Evolutionary conservation across 2,888 invertebrate genomes (phyloP).

Genomic region (Fragum fragum): DNA sequence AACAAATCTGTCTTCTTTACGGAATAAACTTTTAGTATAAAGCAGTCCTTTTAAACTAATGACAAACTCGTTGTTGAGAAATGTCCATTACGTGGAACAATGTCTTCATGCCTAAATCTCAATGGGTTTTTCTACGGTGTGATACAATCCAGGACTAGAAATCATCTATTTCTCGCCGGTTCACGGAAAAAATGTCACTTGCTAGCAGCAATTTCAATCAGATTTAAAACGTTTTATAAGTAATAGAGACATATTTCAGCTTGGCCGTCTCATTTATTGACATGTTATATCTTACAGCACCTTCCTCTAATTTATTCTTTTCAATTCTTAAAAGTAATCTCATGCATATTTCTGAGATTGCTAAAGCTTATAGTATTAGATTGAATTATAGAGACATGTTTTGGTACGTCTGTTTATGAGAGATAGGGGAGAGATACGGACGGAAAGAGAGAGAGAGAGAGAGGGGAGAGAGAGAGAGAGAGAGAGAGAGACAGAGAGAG

Average conservation of each 20-base stretch:
- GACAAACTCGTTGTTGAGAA: too few relatives aligned
- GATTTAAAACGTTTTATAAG: too few relatives aligned
- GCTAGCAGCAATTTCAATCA: too few relatives aligned
- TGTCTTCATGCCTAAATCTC: not conserved
- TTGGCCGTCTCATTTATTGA: too few relatives aligned
- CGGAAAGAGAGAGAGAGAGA: conserved; percentile 1
- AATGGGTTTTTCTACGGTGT: not conserved
- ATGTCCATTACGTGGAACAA: not conserved
- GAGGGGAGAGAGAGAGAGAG: conserved; percentile 1
- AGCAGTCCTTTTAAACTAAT: too few relatives aligned
- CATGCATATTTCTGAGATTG: not conserved
- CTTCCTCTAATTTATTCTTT: not conserved
- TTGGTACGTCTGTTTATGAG: not conserved
- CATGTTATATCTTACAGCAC: too few relatives aligned
- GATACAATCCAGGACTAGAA: not conserved
- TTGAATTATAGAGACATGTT: not conserved
- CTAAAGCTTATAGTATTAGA: not conserved
- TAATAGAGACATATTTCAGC: too few relatives aligned
- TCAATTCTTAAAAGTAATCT: not conserved
- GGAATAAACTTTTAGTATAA: too few relatives aligned
- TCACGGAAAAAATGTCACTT: too few relatives aligned
- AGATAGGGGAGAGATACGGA: not conserved
- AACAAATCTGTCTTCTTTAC: too few relatives aligned
- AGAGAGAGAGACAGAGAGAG: not conserved
- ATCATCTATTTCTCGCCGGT: not conserved